Conservation (phyloP, 2,113 vertebrate species). For the Struthio camelus region DNA sequence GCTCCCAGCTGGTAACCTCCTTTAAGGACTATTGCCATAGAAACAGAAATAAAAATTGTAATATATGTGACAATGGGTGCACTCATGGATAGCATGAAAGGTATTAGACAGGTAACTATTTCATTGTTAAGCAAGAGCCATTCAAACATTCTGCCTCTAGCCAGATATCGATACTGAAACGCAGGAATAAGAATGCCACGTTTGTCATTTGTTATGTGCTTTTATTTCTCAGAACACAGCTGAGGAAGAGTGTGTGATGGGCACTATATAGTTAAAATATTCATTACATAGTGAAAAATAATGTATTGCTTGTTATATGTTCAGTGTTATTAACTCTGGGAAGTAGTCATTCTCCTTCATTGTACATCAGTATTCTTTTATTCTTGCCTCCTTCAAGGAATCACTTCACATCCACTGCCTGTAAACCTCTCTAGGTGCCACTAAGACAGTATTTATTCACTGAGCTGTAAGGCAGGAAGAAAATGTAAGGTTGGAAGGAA, state of each 20-base stretch:
- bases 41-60: neutral
- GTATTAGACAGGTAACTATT: neutral
- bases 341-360: neutral
- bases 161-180: neutral
- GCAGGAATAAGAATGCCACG: neutral
- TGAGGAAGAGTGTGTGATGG: neutral
- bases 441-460: neutral
- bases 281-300: neutral
- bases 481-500: neutral
- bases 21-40: neutral
- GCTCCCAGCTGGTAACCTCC: neutral
- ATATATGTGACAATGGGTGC: accelerated
- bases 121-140: neutral
- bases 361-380: neutral
- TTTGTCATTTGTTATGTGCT: neutral
- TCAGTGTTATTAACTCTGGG: neutral
- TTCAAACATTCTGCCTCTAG: neutral
- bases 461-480: neutral
- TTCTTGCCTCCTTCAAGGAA: neutral
- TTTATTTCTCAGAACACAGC: neutral
- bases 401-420: neutral
- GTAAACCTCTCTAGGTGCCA: neutral
- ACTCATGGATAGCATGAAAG: neutral
- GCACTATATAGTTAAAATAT: neutral
- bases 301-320: neutral